Conservation (phyloP, 2,797 vertebrate species). For the Gallinago nigripennis region DNA sequence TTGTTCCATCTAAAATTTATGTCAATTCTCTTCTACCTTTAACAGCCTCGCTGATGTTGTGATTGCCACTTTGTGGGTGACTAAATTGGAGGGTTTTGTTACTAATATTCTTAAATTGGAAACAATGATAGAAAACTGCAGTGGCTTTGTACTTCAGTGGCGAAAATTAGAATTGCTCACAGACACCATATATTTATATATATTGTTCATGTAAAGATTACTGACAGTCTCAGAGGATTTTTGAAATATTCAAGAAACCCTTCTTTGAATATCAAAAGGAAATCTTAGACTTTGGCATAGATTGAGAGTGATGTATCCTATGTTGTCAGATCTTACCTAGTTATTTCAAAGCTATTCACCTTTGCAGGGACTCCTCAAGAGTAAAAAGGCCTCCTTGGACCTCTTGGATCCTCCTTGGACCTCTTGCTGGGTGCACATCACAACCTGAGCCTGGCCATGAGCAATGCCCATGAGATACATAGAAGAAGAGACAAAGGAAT, state of each 20-base stretch:
- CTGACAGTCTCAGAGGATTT: neutral
- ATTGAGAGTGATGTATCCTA: neutral
- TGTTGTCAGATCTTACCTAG: neutral
- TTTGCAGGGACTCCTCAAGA: neutral
- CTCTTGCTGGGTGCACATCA: neutral
- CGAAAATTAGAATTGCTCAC: conserved; percentile 8
- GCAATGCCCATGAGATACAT: neutral
- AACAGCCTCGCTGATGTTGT: neutral
- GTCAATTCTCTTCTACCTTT: neutral
- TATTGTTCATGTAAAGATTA: conserved; percentile 12
- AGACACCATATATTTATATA: conserved; percentile 24
- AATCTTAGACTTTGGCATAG: neutral
- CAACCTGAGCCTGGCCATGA: neutral
- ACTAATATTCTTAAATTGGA: conserved; percentile 40
- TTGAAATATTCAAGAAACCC: neutral
- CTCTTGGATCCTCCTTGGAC: neutral
- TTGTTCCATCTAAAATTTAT: neutral
- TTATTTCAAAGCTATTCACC: neutral
- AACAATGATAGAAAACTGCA: conserved; percentile 40
- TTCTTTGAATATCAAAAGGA: neutral
- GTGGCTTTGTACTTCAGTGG: conserved; percentile 1
- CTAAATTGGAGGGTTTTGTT: conserved; percentile 47
- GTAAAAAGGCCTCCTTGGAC: neutral
- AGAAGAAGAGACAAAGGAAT: neutral
- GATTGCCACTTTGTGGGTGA: conserved; percentile 38